Evolutionary conservation across 2,797 vertebrate genomes (phyloP).

Genomic region (Sorex maritimensis): DNA sequence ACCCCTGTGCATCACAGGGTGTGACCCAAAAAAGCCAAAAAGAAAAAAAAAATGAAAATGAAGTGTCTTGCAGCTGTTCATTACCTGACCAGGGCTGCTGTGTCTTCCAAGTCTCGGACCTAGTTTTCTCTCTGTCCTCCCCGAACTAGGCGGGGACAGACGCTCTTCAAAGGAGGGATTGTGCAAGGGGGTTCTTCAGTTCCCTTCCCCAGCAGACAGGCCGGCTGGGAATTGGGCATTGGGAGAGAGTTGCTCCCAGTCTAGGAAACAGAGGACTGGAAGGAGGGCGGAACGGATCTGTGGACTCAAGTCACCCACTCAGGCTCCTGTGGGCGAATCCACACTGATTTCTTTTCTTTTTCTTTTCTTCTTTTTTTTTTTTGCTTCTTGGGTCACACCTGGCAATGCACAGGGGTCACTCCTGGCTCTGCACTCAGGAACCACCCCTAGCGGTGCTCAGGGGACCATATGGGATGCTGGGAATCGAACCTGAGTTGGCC

Average conservation of each 20-base stretch:
- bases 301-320: no score
- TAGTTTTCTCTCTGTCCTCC: not conserved
- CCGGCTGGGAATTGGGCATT: not conserved
- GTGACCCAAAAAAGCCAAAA: no score
- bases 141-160: not conserved
- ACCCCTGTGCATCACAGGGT: no score
- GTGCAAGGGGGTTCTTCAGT: conserved; percentile 16
- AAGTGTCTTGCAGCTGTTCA: not conserved
- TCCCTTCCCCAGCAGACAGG: not conserved
- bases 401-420: no score
- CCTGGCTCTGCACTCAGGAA: no score
- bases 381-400: no score
- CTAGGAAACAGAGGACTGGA: not conserved
- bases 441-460: no score
- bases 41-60: no score
- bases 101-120: not conserved
- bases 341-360: not conserved
- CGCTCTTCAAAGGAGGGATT: not conserved
- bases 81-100: not conserved
- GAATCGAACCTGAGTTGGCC: no score
- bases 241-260: not conserved
- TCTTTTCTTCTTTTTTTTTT: no score
- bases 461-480: no score
- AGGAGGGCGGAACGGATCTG: not conserved
- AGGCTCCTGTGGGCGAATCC: not conserved